phyloP scores from a whole-genome alignment of 2,797 vertebrate species.

The Enteromius paludinosus region DNA sequence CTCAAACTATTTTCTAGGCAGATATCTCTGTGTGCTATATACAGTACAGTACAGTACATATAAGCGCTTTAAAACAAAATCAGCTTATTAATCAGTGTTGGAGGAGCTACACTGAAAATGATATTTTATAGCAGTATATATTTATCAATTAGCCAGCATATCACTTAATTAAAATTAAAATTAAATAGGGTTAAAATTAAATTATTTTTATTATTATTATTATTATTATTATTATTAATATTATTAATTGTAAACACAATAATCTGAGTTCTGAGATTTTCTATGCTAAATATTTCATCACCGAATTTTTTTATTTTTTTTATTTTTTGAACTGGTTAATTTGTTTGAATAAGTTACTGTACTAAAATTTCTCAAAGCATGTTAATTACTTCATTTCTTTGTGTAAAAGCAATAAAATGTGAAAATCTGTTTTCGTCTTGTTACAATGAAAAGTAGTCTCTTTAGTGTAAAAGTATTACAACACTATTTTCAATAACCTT shows the following conservation, averaged over 20 bases:
- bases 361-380: background rate
- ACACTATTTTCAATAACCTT: no score
- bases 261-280: background rate
- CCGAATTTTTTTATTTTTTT: background rate
- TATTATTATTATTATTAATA: background rate
- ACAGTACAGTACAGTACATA: background rate
- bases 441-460: background rate
- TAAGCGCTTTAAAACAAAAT: background rate
- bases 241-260: background rate
- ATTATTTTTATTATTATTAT: no score
- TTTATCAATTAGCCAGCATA: background rate
- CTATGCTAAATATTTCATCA: background rate
- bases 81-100: no score
- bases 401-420: background rate
- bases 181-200: no score
- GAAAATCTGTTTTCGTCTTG: background rate
- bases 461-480: background rate
- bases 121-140: background rate
- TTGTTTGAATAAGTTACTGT: background rate
- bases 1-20: background rate
- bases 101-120: background rate
- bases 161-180: no score
- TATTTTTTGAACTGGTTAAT: background rate
- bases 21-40: background rate
- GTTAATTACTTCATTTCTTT: background rate